A percentile compares a stretch with the other conserved stretches of the same genome.
phyloP scores from a whole-genome alignment of 2,113 vertebrate species.

The Atlantisia rogersi region DNA sequence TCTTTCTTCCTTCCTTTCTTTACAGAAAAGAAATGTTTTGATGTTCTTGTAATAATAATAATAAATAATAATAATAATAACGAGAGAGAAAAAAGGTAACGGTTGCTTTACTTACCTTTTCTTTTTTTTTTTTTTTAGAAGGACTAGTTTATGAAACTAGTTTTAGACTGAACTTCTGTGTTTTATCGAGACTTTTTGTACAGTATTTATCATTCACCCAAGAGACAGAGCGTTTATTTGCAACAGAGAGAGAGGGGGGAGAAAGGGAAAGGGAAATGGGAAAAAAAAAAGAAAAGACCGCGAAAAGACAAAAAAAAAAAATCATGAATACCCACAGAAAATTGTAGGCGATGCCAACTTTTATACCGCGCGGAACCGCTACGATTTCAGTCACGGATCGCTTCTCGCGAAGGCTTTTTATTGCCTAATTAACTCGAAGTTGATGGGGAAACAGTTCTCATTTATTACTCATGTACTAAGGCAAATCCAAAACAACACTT shows the following conservation, averaged over 20 bases:
- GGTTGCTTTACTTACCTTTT: slow-evolving; percentile 71
- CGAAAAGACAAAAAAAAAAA: neutral
- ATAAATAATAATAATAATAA: slow-evolving; percentile 62
- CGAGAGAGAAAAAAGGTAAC: slow-evolving; percentile 78
- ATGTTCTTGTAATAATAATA: slow-evolving; percentile 81
- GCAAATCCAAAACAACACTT: slow-evolving; percentile 53
- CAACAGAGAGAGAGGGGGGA: slow-evolving; percentile 4
- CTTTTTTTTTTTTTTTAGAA: slow-evolving; percentile 32
- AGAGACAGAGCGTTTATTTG: slow-evolving; percentile 67
- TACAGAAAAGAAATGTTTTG: slow-evolving; percentile 84
- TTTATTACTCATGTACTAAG: slow-evolving; percentile 57
- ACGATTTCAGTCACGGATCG: neutral
- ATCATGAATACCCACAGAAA: neutral
- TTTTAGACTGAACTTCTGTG: slow-evolving; percentile 75
- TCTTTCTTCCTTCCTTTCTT: slow-evolving; percentile 76
- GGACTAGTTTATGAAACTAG: slow-evolving; percentile 72
- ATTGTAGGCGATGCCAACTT: slow-evolving; percentile 78
- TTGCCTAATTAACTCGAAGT: slow-evolving; percentile 50
- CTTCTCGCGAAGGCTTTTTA: slow-evolving; percentile 34
- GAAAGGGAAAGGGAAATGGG: neutral
- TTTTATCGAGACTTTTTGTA: slow-evolving; percentile 83
- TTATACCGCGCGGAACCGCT: slow-evolving; percentile 41
- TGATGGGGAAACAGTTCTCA: slow-evolving; percentile 37
- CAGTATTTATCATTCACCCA: slow-evolving; percentile 82
- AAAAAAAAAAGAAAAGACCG: neutral